Evolutionary conservation across 2,888 invertebrate species (phyloP), one percentile per base, ranked within the genome.

Genomic region (Cylindroiulus punctatus): DNA sequence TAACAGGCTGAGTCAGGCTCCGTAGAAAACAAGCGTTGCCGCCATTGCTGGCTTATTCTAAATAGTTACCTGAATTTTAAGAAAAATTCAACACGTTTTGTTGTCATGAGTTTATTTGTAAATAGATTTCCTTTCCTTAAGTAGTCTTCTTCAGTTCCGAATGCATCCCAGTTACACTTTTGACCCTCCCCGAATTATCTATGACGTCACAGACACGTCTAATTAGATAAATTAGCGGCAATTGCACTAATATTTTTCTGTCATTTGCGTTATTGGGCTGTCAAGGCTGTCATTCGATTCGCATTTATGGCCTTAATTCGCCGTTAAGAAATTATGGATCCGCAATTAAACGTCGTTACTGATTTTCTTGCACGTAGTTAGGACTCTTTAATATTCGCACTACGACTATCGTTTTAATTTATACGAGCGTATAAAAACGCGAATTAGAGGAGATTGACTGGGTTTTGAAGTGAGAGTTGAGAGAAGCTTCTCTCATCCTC

Each of bases 321-420:
- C 76, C 76, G 76, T 76, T 76, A 26, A 14, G 30, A 30, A 76
- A 76, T 76, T 76, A 76, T 76, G 76, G 76, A 76, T 76, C 30
- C 76, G 26, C 76, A 76, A 76, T 76, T 76, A 76, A 30, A 30
- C 76, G 76, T 76, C 76, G 76, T 76, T 30, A 30, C 10, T 1
- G 30, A 76, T 76, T 76, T 3, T 12, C 10, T 76, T 76, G 76
- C 76, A 76, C 76, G 30, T 76, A 76, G 30, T 76, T 76, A 76
- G 14, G 30, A 30, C 30, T 14, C 76, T 30, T 26, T 76, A 76
- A 76, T 76, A 76, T 76, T 76, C 76, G 76, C 76, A 22, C 44
- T 44, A 44, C 44, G 65, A 5, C 12, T 65, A 19, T 26, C 26
- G 30, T 76, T 19, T 65, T 76, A 76, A 76, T 76, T 76, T 76